Evolutionary conservation across 2,797 vertebrate species (phyloP).

Genomic region (Syngnathus rostellatus): DNA sequence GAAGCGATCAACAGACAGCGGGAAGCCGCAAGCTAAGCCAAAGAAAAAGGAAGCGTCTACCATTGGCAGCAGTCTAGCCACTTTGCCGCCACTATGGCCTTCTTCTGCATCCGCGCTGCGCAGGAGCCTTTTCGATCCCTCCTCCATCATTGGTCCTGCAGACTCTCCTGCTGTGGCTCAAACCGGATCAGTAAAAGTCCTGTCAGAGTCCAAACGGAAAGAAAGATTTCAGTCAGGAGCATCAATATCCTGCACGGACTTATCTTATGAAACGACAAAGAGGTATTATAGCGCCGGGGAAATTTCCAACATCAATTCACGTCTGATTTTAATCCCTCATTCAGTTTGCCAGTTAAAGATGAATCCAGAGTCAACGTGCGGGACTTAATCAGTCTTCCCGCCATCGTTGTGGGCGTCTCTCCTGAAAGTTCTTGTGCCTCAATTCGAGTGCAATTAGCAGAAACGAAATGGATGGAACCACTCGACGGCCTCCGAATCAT

Average conservation of each 20-base stretch:
- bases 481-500: conserved; percentile 43
- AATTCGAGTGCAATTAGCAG: not conserved
- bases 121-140: conserved; percentile 13
- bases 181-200: conserved; percentile 49
- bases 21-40: conserved; percentile 4
- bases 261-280: not conserved
- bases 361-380: not conserved
- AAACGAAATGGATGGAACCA: not conserved
- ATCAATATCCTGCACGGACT: not conserved
- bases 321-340: not conserved
- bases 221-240: conserved; percentile 33
- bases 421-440: not conserved
- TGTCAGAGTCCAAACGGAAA: conserved; percentile 47
- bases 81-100: conserved; percentile 33
- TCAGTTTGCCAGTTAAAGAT: conserved; percentile 1
- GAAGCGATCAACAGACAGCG: conserved; percentile 5
- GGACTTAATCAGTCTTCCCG: conserved; percentile 5
- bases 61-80: conserved; percentile 7
- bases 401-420: not conserved
- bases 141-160: conserved; percentile 7
- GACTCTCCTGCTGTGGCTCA: conserved; percentile 41
- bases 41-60: conserved; percentile 11
- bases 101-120: conserved; percentile 10
- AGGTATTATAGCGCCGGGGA: not conserved
- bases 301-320: not conserved